phyloP scores from a whole-genome alignment of 1,140 invertebrate species.

The Conus betulinus region DNA sequence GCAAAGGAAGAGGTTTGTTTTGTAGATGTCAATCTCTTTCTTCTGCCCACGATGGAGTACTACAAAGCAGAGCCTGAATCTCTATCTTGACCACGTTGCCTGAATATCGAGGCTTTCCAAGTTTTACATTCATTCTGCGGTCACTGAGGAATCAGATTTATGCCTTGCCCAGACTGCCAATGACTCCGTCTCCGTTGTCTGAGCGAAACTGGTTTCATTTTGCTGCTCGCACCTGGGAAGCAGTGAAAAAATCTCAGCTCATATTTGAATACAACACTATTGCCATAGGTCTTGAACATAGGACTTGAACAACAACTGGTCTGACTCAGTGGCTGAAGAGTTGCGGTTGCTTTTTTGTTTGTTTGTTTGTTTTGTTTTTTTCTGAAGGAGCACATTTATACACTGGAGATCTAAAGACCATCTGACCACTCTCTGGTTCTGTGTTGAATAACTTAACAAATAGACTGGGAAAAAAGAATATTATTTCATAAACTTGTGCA shows the following conservation, averaged over 20 bases:
- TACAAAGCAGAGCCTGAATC: slow-evolving; percentile 78
- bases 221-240: slow-evolving; percentile 87
- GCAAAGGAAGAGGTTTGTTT: slow-evolving; percentile 75
- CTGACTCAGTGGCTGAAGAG: no score
- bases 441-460: no score
- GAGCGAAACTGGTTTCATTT: slow-evolving; percentile 82
- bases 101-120: slow-evolving; percentile 81
- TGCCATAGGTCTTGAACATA: slow-evolving; percentile 79
- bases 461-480: no score
- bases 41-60: slow-evolving; percentile 81
- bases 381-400: no score
- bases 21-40: slow-evolving; percentile 83
- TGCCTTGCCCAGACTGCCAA: slow-evolving; percentile 80
- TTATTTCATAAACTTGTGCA: no score
- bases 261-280: slow-evolving; percentile 88
- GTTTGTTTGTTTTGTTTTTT: no score
- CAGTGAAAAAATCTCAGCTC: slow-evolving; percentile 88
- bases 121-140: slow-evolving; percentile 81
- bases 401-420: no score
- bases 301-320: no score
- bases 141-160: slow-evolving; percentile 83
- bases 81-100: slow-evolving; percentile 58
- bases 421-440: no score
- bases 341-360: no score
- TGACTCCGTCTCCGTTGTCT: slow-evolving; percentile 68